Percentiles rank a stretch among this genome's conserved stretches.
Evolutionary conservation across 2,113 vertebrate species (phyloP).

Genomic region (Ceyx margarethae): DNA sequence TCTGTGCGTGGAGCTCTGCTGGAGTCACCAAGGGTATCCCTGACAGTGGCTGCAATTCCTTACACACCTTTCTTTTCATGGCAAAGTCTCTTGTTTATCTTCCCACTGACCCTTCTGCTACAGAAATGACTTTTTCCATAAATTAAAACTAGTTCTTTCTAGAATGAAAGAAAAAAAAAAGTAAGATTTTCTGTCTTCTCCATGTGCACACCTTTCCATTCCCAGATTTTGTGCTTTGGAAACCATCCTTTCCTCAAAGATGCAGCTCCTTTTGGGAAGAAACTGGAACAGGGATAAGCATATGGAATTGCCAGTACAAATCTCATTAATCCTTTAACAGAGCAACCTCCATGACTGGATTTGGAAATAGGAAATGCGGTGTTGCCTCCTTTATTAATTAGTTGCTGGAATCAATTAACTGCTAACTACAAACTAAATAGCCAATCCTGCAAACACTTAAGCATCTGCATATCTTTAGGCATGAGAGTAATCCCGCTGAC

Average conservation of each 20-base stretch:
- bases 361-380: constrained; percentile 9
- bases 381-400: constrained; percentile 25
- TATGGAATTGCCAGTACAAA: not conserved
- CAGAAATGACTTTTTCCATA: not conserved
- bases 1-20: not conserved
- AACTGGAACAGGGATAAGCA: not conserved
- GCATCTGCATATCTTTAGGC: constrained; percentile 1
- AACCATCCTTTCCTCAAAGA: not conserved
- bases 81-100: not conserved
- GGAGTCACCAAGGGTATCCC: not conserved
- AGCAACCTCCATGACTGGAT: not conserved
- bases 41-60: not conserved
- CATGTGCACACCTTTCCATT: not conserved
- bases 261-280: not conserved
- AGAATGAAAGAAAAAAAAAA: not conserved
- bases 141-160: not conserved
- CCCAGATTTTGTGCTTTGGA: not conserved
- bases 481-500: not conserved
- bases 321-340: constrained; percentile 9
- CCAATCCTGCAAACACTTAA: not conserved
- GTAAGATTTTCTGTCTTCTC: not conserved
- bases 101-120: not conserved
- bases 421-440: constrained; percentile 17
- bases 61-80: not conserved
- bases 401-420: constrained; percentile 20